A percentile compares a stretch with the other conserved stretches of the same genome.
phyloP scores from a whole-genome alignment of 2,888 invertebrate species.

The Alcis repandata region DNA sequence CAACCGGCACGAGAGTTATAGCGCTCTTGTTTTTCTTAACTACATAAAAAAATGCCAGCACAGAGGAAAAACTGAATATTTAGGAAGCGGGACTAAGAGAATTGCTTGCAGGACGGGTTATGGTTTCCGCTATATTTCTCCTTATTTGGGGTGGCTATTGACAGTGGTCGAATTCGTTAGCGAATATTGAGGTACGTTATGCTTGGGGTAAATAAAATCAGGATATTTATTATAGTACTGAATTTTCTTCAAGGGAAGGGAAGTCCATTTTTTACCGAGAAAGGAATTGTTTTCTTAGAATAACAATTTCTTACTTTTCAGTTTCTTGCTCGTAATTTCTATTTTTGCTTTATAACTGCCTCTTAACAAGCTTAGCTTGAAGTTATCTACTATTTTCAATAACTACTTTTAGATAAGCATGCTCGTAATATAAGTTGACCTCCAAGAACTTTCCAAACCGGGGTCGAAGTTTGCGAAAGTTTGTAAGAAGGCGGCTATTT shows the following conservation, averaged over 20 bases:
- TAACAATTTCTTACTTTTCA: no score
- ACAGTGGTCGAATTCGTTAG: slow-evolving; percentile 52
- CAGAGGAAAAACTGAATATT: slow-evolving; percentile 70
- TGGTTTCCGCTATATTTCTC: slow-evolving; percentile 79
- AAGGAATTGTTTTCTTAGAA: not conserved
- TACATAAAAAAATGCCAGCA: slow-evolving; percentile 76
- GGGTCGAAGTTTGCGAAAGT: slow-evolving; percentile 68
- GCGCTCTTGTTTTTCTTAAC: slow-evolving; percentile 83
- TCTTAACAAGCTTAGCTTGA: slow-evolving; percentile 34
- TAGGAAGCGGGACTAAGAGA: slow-evolving; percentile 66
- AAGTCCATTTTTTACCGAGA: not conserved
- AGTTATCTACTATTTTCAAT: slow-evolving; percentile 45
- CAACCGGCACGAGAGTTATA: slow-evolving; percentile 84
- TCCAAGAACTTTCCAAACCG: slow-evolving; percentile 64
- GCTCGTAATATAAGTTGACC: slow-evolving; percentile 52
- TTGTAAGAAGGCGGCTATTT: slow-evolving; percentile 65
- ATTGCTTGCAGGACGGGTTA: slow-evolving; percentile 74
- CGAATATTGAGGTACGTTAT: slow-evolving; percentile 39
- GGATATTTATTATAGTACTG: slow-evolving; percentile 35
- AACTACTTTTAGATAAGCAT: slow-evolving; percentile 44
- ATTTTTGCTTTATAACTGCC: not conserved
- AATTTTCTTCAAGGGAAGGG: slow-evolving; percentile 8
- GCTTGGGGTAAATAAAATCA: slow-evolving; percentile 50
- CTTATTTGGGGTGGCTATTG: slow-evolving; percentile 63
- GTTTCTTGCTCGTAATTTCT: no score